phyloP scores from a whole-genome alignment of 2,888 invertebrate species.

The Chironomus riparius region DNA sequence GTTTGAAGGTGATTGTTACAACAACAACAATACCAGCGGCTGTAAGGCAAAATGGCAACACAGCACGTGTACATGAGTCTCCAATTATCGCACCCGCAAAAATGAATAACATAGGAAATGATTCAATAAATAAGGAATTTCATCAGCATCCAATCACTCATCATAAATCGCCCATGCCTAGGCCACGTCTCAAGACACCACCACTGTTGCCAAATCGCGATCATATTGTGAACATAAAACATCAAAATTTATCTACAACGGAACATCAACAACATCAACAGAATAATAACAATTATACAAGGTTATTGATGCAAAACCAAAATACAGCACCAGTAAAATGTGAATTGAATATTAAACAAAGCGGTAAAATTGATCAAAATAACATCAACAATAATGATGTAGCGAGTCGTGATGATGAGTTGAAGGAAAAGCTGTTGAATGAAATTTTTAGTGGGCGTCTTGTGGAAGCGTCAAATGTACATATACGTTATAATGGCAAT shows the following conservation, averaged over 20 bases:
- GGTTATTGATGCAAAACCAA: conserved; percentile 12
- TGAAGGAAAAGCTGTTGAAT: conserved; percentile 19
- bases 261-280: not conserved
- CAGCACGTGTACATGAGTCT: not conserved
- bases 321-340: not conserved
- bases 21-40: no score
- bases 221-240: not conserved
- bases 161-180: conserved; percentile 8
- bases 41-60: conserved; percentile 22
- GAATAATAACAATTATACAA: not conserved
- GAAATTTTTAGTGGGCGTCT: conserved; percentile 4
- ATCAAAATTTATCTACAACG: not conserved
- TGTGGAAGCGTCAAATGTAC: conserved; percentile 12
- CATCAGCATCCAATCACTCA: not conserved
- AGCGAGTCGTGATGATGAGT: conserved; percentile 18
- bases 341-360: not conserved
- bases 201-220: not conserved
- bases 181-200: not conserved
- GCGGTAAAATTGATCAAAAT: not conserved
- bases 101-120: not conserved
- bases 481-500: conserved; percentile 31
- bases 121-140: not conserved
- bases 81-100: no score
- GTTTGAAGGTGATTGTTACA: not conserved
- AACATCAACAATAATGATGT: conserved; percentile 25